phyloP scores from a whole-genome alignment of 2,888 invertebrate genomes.

The Geophilus truncorum region DNA sequence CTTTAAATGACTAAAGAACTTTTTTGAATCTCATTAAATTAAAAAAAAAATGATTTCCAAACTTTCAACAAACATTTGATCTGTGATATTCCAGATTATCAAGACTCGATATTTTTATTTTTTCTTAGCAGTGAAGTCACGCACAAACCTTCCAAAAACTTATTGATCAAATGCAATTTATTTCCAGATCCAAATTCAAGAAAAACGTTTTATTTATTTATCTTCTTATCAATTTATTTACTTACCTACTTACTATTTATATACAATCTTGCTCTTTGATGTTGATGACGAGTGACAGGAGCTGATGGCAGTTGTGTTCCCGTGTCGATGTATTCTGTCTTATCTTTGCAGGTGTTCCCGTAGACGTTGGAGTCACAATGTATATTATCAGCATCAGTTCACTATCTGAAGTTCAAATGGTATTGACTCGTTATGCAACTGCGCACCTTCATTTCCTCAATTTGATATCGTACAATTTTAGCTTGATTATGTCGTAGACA shows the following conservation, averaged over 20 bases:
- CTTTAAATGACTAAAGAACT: too few relatives aligned
- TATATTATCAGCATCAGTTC: slow-evolving; percentile 48
- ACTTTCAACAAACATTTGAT: too few relatives aligned
- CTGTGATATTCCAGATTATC: not conserved
- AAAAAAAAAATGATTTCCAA: too few relatives aligned
- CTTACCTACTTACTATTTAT: not conserved
- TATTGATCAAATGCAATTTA: too few relatives aligned
- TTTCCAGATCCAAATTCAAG: too few relatives aligned
- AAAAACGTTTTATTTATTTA: too few relatives aligned
- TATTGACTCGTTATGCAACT: slow-evolving; percentile 34
- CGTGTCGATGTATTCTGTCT: slow-evolving; percentile 2
- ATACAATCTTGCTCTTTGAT: too few relatives aligned
- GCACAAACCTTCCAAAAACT: too few relatives aligned
- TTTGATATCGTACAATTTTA: not conserved
- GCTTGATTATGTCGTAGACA: not conserved
- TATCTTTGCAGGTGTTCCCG: slow-evolving; percentile 42
- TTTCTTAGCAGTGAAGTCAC: too few relatives aligned
- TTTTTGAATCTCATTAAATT: too few relatives aligned
- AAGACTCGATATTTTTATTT: not conserved
- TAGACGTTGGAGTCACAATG: slow-evolving; percentile 48
- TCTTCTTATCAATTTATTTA: not conserved
- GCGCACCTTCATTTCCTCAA: not conserved
- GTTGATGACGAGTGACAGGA: not conserved
- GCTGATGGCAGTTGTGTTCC: not conserved
- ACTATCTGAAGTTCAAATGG: slow-evolving; percentile 49